Conservation (phyloP, 2,888 invertebrate genomes). For the Agrotis ipsilon region DNA sequence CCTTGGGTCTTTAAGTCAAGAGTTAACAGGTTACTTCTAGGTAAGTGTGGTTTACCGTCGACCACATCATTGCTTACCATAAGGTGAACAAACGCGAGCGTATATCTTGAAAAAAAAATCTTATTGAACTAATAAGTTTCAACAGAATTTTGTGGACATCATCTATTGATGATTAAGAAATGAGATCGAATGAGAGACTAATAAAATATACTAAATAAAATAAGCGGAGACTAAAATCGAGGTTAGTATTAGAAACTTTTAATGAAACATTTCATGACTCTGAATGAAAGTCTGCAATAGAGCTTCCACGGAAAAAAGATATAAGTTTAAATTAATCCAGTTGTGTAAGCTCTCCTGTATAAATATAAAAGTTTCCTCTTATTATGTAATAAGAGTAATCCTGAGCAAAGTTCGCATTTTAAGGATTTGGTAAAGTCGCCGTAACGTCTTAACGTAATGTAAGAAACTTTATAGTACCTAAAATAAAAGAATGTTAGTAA, state of each 20-base stretch:
- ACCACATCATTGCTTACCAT: too few relatives aligned
- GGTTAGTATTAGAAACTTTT: slow-evolving; percentile 27
- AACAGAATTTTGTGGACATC: slow-evolving; percentile 1
- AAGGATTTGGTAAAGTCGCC: slow-evolving; percentile 22
- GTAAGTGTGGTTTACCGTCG: too few relatives aligned
- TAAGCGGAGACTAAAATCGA: slow-evolving; percentile 5
- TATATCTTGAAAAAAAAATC: too few relatives aligned
- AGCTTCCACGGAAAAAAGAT: slow-evolving; percentile 37
- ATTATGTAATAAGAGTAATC: slow-evolving; percentile 23
- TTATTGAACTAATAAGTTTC: neutral
- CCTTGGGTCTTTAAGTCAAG: neutral
- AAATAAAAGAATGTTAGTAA: too few relatives aligned
- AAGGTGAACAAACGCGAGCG: too few relatives aligned
- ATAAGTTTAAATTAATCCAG: slow-evolving; percentile 18
- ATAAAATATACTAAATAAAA: slow-evolving; percentile 40
- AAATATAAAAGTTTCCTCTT: slow-evolving; percentile 29
- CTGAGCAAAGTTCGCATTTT: neutral
- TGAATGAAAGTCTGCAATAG: slow-evolving; percentile 28
- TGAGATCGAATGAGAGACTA: neutral
- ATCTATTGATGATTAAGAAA: slow-evolving; percentile 20
- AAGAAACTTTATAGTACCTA: too few relatives aligned
- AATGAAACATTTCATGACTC: slow-evolving; percentile 23
- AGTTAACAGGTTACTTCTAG: too few relatives aligned
- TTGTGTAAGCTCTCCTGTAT: slow-evolving; percentile 12
- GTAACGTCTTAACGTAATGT: neutral